Evolutionary conservation across 2,113 vertebrate genomes (phyloP).

Genomic region (Prietella phreatophila): DNA sequence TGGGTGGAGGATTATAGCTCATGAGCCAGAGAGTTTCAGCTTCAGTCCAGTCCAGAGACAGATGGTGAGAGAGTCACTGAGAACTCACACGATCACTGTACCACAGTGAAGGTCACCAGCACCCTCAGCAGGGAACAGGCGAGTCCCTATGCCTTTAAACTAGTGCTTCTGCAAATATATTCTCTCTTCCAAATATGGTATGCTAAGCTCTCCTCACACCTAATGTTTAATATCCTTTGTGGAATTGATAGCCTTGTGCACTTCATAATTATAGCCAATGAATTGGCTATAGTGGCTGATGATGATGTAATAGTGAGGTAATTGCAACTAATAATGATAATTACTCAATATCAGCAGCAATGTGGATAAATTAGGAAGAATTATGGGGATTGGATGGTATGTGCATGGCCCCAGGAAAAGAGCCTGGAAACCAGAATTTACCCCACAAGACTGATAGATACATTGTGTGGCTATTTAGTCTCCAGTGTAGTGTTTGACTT

Average conservation of each 20-base stretch:
- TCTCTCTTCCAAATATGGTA: constrained; percentile 4
- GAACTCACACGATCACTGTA: constrained; percentile 25
- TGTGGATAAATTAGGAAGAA: constrained; percentile 20
- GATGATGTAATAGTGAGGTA: constrained; percentile 44
- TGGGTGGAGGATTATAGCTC: constrained; percentile 20
- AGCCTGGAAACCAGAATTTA: not conserved
- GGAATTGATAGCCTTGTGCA: constrained; percentile 37
- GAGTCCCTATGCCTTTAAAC: constrained; percentile 34
- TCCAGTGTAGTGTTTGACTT: not conserved
- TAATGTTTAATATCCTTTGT: constrained; percentile 48
- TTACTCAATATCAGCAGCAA: constrained; percentile 26
- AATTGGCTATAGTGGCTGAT: constrained; percentile 30
- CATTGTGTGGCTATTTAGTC: not conserved
- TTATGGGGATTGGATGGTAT: constrained; percentile 8
- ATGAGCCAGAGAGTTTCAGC: constrained; percentile 19
- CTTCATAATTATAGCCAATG: constrained; percentile 8
- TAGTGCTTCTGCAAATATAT: constrained; percentile 7
- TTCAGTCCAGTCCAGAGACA: constrained; percentile 11
- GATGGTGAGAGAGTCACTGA: constrained; percentile 24
- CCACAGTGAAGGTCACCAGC: constrained; percentile 10
- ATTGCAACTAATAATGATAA: constrained; percentile 42
- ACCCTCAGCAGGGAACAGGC: constrained; percentile 33
- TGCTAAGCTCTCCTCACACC: not conserved
- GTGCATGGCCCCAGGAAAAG: not conserved
- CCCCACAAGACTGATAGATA: not conserved